phyloP scores from a whole-genome alignment of 2,888 invertebrate species.

The Nomada lathburiana region DNA sequence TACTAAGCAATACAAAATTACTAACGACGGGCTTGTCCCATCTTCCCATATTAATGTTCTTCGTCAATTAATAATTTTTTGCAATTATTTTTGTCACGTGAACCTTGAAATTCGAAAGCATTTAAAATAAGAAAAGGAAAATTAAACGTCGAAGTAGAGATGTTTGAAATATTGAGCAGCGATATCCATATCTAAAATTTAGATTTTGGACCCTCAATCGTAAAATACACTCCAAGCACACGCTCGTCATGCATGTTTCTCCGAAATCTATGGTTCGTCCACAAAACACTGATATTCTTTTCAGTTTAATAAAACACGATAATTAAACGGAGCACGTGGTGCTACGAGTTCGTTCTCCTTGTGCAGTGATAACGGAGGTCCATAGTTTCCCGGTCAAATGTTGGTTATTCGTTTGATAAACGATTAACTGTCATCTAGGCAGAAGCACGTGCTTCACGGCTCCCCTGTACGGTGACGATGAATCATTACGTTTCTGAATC shows the following conservation, averaged over 20 bases:
- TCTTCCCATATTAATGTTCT: too few relatives aligned
- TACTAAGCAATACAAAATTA: neutral
- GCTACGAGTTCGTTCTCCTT: conserved; percentile 60
- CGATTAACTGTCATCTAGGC: conserved; percentile 40
- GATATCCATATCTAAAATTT: neutral
- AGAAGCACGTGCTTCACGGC: conserved; percentile 49
- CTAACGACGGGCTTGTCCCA: too few relatives aligned
- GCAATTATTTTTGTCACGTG: too few relatives aligned
- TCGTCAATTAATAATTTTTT: too few relatives aligned
- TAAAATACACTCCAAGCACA: too few relatives aligned
- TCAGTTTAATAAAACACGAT: conserved; percentile 24
- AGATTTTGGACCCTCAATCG: too few relatives aligned
- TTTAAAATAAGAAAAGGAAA: too few relatives aligned
- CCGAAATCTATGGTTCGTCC: neutral
- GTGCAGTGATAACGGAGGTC: conserved; percentile 60
- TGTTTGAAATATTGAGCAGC: neutral
- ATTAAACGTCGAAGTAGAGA: too few relatives aligned
- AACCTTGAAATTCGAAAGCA: too few relatives aligned
- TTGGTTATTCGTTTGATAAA: conserved; percentile 62
- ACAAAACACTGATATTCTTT: conserved; percentile 15
- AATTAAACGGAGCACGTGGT: conserved; percentile 44
- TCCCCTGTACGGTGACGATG: conserved; percentile 30
- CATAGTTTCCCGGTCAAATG: conserved; percentile 70
- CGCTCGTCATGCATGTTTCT: neutral
- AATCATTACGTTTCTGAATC: conserved; percentile 40